Base-by-base conservation (phyloP, 2,888 invertebrate species). In the Cartodere bifasciata region DNA sequence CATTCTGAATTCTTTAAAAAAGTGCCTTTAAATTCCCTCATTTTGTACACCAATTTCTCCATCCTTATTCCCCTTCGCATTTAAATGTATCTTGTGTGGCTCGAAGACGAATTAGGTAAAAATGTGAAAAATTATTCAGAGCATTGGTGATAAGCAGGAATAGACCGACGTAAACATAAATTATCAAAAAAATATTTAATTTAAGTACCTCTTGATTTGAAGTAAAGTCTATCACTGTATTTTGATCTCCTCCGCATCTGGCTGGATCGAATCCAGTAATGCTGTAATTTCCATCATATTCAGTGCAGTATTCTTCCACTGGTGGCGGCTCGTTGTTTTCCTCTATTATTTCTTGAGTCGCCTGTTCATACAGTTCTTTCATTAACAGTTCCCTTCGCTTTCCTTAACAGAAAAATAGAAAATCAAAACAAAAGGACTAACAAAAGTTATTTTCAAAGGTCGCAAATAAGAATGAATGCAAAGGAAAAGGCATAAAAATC, bases 241-340 rank as follows among this genome's bases (percentile, higher is more conserved):
- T n/a, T n/a, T n/a, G n/a, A n/a, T n/a, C n/a, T n/a, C n/a, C n/a
- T n/a, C n/a, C n/a, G n/a, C n/a, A n/a, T n/a, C 11, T 23, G 9
- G 7, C 16, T n/a, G 24, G 22, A 13, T 29, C 33, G 38, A 48
- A 51, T 13, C 47, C 48, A 2, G 47, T 41, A 26, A 44, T 38
- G 27, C 47, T 42, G 38, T 44, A 53, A 34, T 47, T 48, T 10
- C 44, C 46, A 31, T 55, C 55, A 38, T 58, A 56, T 38, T 52
- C 52, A 2, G 55, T 56, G 35, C 53, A 52, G 38, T 56, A 56
- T 32, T 53, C 45, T 34, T 48, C 50, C 2, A 45, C 39, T 6
- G 48, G 44, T 5, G 46, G 44, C 13, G 45, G 44, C 3, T 40
- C 38, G 13, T 42, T 39, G 20, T 41, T 37, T 35, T 56, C 53